These are phyloP conservation scores for Gasterosteus aculeatus DNA, from an alignment of 2,113 vertebrate genomes.

Conservation along the genomic window DNA sequence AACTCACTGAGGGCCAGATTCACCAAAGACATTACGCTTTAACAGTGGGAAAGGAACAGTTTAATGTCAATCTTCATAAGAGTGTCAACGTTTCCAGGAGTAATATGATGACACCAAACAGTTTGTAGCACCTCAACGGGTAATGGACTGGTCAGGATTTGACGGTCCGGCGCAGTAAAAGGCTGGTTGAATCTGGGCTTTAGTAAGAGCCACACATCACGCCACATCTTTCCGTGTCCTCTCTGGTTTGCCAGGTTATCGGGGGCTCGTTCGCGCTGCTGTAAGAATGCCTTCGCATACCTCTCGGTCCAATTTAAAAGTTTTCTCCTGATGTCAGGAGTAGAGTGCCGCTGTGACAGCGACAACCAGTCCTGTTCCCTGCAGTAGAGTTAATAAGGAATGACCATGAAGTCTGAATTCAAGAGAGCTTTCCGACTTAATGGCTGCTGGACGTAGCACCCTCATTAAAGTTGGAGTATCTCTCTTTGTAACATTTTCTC, in stretches of 20 bases:
- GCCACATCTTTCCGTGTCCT: slow-evolving; percentile 69
- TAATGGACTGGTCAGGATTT: slow-evolving; percentile 36
- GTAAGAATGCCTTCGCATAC: slow-evolving; percentile 47
- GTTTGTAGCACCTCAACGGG: slow-evolving; percentile 21
- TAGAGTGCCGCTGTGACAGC: slow-evolving; percentile 33
- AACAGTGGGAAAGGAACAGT: not conserved
- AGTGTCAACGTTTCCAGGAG: slow-evolving; percentile 16
- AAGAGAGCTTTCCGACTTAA: slow-evolving; percentile 41
- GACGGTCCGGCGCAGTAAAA: slow-evolving; percentile 15
- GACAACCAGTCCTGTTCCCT: slow-evolving; percentile 41
- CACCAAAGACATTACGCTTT: slow-evolving; percentile 28
- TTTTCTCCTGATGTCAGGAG: slow-evolving; percentile 33
- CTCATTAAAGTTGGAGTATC: slow-evolving; percentile 47
- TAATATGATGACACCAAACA: slow-evolving; percentile 24
- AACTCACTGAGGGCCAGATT: slow-evolving; percentile 77
- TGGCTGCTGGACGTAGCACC: slow-evolving; percentile 40
- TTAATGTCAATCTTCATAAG: slow-evolving; percentile 12
- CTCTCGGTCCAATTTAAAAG: slow-evolving; percentile 46
- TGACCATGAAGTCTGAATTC: slow-evolving; percentile 47
- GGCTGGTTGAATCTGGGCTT: slow-evolving; percentile 74
- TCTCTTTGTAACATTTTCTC: slow-evolving; percentile 41
- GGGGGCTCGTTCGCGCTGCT: slow-evolving; percentile 45
- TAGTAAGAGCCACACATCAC: slow-evolving; percentile 71
- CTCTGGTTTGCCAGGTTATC: slow-evolving; percentile 54
- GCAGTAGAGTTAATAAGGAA: slow-evolving; percentile 39